phyloP scores from a whole-genome alignment of 2,113 vertebrate genomes.

The Zosterops pallidus region DNA sequence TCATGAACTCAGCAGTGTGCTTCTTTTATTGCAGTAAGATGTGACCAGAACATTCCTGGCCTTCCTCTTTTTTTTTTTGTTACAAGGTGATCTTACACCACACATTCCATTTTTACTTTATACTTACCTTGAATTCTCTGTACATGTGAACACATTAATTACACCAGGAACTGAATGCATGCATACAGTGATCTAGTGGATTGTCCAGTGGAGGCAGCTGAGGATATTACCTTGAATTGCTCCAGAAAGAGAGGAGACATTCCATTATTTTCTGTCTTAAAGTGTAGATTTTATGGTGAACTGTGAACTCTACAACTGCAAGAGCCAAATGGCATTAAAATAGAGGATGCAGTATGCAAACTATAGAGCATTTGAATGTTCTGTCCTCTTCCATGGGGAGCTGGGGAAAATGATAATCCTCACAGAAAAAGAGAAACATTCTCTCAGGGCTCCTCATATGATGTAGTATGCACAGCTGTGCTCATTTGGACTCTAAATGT shows the following conservation, averaged over 20 bases:
- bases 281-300: neutral
- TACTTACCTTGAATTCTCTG: neutral
- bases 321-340: neutral
- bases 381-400: neutral
- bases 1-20: neutral
- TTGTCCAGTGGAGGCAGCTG: neutral
- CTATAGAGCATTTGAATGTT: neutral
- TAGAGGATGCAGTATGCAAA: neutral
- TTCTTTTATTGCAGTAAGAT: neutral
- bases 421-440: neutral
- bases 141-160: neutral
- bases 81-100: neutral
- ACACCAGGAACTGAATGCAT: neutral
- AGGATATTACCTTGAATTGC: neutral
- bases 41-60: neutral
- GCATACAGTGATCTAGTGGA: neutral
- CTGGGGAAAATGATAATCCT: neutral
- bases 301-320: neutral
- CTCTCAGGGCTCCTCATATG: neutral
- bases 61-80: neutral
- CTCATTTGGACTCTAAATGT: neutral
- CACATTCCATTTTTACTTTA: neutral
- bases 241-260: neutral
- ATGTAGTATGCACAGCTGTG: neutral
- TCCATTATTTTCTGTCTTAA: neutral